Evolutionary conservation across 2,888 invertebrate species (phyloP).

Genomic region (Hypsopygia costalis): DNA sequence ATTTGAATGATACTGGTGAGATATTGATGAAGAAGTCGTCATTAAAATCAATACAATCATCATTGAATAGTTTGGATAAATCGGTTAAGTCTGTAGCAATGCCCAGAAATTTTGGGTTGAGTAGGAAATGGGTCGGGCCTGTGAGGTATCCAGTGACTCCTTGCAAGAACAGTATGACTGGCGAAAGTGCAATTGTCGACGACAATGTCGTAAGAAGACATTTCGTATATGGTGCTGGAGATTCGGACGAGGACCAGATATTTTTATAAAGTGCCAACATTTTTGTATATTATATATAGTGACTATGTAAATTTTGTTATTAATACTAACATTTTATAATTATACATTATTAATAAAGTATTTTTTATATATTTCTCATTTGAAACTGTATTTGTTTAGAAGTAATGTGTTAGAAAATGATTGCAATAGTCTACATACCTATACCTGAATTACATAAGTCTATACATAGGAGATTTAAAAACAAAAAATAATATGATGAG

Average conservation of each 20-base stretch:
- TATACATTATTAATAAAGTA: conserved; percentile 6
- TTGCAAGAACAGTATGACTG: conserved; percentile 65
- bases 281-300: conserved; percentile 16
- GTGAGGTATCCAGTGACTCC: conserved; percentile 84
- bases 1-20: conserved; percentile 43
- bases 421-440: too few relatives aligned
- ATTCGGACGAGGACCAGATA: conserved; percentile 83
- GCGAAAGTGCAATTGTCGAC: conserved; percentile 50
- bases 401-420: too few relatives aligned
- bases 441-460: too few relatives aligned
- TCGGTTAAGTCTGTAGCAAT: conserved; percentile 70
- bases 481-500: too few relatives aligned
- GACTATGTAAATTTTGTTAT: conserved; percentile 15
- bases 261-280: conserved; percentile 68
- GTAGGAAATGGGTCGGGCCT: conserved; percentile 82
- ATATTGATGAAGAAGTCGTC: conserved; percentile 55
- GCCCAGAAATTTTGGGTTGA: conserved; percentile 80
- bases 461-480: too few relatives aligned
- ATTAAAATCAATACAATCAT: conserved; percentile 63
- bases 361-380: too few relatives aligned
- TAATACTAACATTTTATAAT: conserved; percentile 3
- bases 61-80: conserved; percentile 58
- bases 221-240: conserved; percentile 72
- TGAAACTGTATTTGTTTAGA: too few relatives aligned
- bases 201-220: conserved; percentile 62